Conservation (phyloP, 1,140 invertebrate genomes). For the Leguminivora glycinivorella region DNA sequence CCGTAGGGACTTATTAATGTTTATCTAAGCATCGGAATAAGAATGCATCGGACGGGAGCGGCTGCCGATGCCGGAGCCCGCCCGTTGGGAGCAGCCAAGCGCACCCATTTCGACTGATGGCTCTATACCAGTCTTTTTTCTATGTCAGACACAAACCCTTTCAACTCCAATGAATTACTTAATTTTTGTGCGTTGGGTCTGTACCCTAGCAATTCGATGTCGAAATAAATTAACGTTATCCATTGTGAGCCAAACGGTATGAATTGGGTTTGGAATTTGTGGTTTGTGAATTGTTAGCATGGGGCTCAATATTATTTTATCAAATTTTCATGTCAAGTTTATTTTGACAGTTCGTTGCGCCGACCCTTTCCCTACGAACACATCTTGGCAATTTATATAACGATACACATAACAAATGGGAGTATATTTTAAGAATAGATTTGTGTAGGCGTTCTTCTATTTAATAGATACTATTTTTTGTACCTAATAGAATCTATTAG, state of each 20-base stretch:
- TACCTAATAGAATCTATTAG: too few species aligned
- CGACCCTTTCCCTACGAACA: slow-evolving; percentile 7
- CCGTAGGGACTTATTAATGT: slow-evolving; percentile 64
- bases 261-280: slow-evolving; percentile 40
- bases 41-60: slow-evolving; percentile 55
- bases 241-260: slow-evolving; percentile 42
- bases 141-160: slow-evolving; percentile 73
- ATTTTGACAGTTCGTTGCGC: slow-evolving; percentile 26
- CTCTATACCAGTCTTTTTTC: slow-evolving; percentile 64
- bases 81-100: slow-evolving; percentile 64
- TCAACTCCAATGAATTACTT: slow-evolving; percentile 73
- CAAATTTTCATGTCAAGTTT: slow-evolving; percentile 40
- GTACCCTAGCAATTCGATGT: slow-evolving; percentile 54
- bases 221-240: slow-evolving; percentile 66
- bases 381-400: slow-evolving; percentile 9
- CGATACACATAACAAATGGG: background rate
- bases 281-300: slow-evolving; percentile 38
- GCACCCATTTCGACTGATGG: slow-evolving; percentile 64
- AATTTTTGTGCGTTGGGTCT: slow-evolving; percentile 66
- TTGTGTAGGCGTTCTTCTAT: background rate
- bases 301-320: slow-evolving; percentile 33
- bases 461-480: too few species aligned
- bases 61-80: slow-evolving; percentile 41
- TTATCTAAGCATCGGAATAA: slow-evolving; percentile 74
- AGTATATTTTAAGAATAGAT: background rate